Conservation (phyloP, 2,888 invertebrate genomes). For the Slavum lentiscoides region DNA sequence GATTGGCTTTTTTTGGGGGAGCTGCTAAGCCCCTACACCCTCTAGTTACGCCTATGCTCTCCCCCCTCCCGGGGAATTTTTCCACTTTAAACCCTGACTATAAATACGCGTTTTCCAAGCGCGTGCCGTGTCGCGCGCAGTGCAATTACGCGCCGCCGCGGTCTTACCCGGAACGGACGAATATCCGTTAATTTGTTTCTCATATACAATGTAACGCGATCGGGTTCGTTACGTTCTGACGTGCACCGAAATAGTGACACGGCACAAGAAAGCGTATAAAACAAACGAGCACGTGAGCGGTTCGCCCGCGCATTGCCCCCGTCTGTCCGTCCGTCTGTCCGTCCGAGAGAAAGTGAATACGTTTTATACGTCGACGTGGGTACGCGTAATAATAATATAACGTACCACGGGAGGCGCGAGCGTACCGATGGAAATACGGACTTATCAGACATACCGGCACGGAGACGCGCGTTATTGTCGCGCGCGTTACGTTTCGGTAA, state of each 20-base stretch:
- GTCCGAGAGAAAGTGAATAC: slow-evolving; percentile 31
- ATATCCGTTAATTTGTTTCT: not conserved
- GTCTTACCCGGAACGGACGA: not conserved
- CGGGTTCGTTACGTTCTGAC: not conserved
- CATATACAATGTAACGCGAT: not conserved
- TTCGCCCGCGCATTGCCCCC: too few species aligned
- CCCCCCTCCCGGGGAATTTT: too few species aligned
- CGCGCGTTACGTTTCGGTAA: not conserved
- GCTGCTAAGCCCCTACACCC: too few species aligned
- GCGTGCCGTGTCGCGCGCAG: too few species aligned
- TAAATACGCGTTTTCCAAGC: not conserved
- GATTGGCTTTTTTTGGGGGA: too few species aligned
- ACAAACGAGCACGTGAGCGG: not conserved
- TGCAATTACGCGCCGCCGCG: too few species aligned
- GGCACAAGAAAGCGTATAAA: slow-evolving; percentile 33
- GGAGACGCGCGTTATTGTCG: not conserved
- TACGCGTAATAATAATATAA: not conserved
- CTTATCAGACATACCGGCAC: not conserved
- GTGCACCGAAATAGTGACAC: too few species aligned
- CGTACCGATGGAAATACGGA: not conserved
- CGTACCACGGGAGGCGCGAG: not conserved
- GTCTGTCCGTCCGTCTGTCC: too few species aligned
- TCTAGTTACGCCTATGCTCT: too few species aligned
- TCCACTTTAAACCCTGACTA: not conserved
- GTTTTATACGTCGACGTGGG: not conserved